Evolutionary conservation across 2,113 vertebrate genomes (phyloP), one percentile per base, ranked within the genome.

Genomic region (Rhabdornis inornatus): DNA sequence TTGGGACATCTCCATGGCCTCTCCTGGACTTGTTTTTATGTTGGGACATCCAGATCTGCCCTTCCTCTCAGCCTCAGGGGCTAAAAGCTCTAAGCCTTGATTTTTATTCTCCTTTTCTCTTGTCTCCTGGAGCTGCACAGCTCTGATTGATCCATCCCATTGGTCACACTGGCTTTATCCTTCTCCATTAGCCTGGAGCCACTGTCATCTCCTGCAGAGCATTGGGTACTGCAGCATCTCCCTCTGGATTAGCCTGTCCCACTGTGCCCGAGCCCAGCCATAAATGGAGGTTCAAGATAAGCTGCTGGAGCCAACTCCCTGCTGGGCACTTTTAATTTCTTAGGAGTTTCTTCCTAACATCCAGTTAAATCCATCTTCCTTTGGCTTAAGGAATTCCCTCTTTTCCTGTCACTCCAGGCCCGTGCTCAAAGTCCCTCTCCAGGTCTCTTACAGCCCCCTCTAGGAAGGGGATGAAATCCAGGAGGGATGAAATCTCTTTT

Each of bases 1-100:
- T 40, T 10, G 15, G 31, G 33, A 6, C 50, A 57, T 0, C 44
- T 39, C 44, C 0, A 0, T 21, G 27, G 27, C 22, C 21, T 24
- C 12, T 42, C 31, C 66, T 39, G 37, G 60, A 30, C 10, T 75
- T 2, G 0, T 68, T 75, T 61, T n/a, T 37, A 13, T 5, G 6
- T 33, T 37, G 33, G 2, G 15, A 39, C 19, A 18, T 30, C 45
- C 61, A 60, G 24, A 39, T 2, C 53, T 44, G 24, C 37, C 40
- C 56, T 74, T 74, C 30, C 55, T 85, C 68, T 31, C 9, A 52
- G 8, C 21, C 10, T 42, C 45, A 37, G 27, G 12, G 2, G 0
- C 35, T 83, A 4, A 47, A 72, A 76, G 18, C 27, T 15, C 3
- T 11, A 24, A 85, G 20, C 28, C 8, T 59, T 28, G 39, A 7